Evolutionary conservation across 2,797 vertebrate genomes (phyloP).

Genomic region (Limnodromus scolopaceus): DNA sequence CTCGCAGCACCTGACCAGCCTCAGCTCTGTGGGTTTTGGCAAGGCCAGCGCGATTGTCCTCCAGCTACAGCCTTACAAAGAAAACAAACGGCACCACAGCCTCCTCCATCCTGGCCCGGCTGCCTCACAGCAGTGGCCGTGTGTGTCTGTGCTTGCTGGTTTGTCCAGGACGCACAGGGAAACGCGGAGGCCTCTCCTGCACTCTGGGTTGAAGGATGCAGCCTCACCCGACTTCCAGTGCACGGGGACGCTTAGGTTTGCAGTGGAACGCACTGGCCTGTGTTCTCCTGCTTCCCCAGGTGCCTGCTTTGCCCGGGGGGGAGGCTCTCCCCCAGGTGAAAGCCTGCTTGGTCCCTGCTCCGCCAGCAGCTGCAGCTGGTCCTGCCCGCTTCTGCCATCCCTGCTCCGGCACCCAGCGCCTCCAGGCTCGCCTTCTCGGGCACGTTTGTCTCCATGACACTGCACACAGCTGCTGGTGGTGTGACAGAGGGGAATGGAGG

Average conservation of each 20-base stretch:
- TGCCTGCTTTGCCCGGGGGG: rapidly evolving
- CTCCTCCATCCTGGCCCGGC: neutral
- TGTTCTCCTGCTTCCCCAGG: neutral
- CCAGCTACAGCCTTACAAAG: neutral
- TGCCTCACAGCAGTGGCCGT: rapidly evolving
- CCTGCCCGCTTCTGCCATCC: rapidly evolving
- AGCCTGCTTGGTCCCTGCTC: rapidly evolving
- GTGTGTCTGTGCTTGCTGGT: neutral
- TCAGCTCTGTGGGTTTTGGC: neutral
- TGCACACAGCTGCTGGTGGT: neutral
- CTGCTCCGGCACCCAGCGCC: neutral
- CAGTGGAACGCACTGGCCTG: rapidly evolving
- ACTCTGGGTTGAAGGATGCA: neutral
- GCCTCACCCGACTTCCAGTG: neutral
- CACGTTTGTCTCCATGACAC: neutral
- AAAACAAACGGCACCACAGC: neutral
- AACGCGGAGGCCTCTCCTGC: neutral
- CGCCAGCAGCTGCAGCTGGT: neutral
- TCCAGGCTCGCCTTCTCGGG: neutral
- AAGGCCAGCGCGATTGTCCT: neutral
- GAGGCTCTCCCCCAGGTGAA: neutral
- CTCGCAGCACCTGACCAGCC: constrained; percentile 47
- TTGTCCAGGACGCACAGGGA: neutral
- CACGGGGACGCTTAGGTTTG: rapidly evolving
- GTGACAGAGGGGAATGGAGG: neutral